Conservation (phyloP, 1,140 invertebrate species). For the Orchesella cincta region DNA sequence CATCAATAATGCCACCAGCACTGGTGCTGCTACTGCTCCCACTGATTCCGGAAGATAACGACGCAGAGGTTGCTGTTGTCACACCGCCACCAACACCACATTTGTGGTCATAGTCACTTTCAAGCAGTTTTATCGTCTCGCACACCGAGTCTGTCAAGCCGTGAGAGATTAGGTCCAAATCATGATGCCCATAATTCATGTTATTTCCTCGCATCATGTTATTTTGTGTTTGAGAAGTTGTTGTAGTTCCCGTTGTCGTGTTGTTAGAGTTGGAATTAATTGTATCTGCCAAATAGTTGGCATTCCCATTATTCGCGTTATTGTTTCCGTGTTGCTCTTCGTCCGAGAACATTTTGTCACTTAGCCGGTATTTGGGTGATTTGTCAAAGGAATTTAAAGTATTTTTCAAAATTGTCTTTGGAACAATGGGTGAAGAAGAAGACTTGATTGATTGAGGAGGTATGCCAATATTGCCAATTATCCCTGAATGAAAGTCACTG, state of each 20-base stretch:
- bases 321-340: background rate
- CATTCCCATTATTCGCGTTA: slow-evolving; percentile 20
- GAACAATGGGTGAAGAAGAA: slow-evolving; percentile 4
- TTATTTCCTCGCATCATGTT: slow-evolving; percentile 3
- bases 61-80: background rate
- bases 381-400: background rate
- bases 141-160: slow-evolving; percentile 32
- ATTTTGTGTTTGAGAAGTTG: background rate
- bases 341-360: slow-evolving; percentile 1
- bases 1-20: background rate
- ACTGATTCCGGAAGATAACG: background rate
- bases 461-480: slow-evolving; percentile 21
- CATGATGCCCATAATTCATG: slow-evolving; percentile 17
- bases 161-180: slow-evolving; percentile 18
- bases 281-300: slow-evolving; percentile 21
- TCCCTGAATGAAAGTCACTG: too few species aligned
- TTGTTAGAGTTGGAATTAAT: slow-evolving; percentile 38
- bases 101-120: slow-evolving; percentile 8
- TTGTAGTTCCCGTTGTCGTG: slow-evolving; percentile 16
- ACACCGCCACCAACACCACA: background rate
- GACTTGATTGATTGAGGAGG: background rate
- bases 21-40: background rate
- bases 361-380: slow-evolving; percentile 14
- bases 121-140: slow-evolving; percentile 33
- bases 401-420: slow-evolving; percentile 23